phyloP scores from a whole-genome alignment of 2,113 vertebrate genomes.

The Scomber scombrus region DNA sequence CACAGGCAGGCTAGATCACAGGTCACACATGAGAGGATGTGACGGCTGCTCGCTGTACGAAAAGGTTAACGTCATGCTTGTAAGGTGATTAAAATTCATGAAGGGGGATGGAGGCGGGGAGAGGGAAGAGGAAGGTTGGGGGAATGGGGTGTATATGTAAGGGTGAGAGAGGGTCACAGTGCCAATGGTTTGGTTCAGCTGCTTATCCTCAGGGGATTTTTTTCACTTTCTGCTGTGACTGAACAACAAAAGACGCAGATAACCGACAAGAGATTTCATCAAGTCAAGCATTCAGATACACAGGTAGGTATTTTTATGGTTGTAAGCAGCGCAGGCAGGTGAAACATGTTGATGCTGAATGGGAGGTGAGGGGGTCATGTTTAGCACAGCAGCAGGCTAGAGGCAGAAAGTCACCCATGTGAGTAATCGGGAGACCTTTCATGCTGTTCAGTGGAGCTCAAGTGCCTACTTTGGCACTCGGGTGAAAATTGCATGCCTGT shows the following conservation, averaged over 20 bases:
- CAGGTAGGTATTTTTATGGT: neutral
- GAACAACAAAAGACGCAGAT: neutral
- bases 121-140: neutral
- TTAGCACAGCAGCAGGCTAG: constrained; percentile 38
- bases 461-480: constrained; percentile 17
- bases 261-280: neutral
- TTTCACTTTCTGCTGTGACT: neutral
- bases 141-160: neutral
- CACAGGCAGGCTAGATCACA: constrained; percentile 62
- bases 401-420: constrained; percentile 39
- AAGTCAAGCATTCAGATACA: constrained; percentile 22
- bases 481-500: neutral
- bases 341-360: constrained; percentile 21
- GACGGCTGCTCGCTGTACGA: constrained; percentile 57
- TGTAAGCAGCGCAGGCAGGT: constrained; percentile 31
- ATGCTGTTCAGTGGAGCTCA: constrained; percentile 43
- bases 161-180: neutral
- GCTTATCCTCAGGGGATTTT: constrained; percentile 24
- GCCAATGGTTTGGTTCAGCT: constrained; percentile 14
- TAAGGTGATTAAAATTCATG: constrained; percentile 73
- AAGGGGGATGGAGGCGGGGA: neutral
- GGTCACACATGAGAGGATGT: constrained; percentile 68
- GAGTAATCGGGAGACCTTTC: constrained; percentile 54
- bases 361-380: constrained; percentile 30
- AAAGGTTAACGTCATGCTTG: constrained; percentile 77